Base-by-base conservation (phyloP, 2,888 invertebrate species). In the Frankliniella fusca region DNA sequence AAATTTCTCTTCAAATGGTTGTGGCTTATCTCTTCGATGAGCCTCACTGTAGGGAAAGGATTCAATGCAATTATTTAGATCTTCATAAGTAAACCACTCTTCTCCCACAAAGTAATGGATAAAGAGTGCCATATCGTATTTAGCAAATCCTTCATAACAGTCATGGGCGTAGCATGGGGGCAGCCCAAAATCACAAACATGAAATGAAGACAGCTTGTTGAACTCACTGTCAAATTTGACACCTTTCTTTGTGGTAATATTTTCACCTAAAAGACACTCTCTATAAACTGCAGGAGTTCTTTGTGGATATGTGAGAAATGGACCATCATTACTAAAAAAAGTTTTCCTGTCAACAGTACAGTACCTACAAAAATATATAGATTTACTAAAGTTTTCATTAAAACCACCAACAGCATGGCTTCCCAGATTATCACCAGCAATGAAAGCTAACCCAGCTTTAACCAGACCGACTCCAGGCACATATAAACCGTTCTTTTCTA, bases 381-480 rank as follows among this genome's bases (percentile, higher is more conserved):
- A 76, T 3, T 80, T 82, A 49, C 83, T 82, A 70, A 85, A 85
- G 83, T 83, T 84, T 54, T 85, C 83, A 11, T 83, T 54, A 82
- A 84, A 86, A 12, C 85, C 85, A 18, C 85, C 85, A 38, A 85
- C 81, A 49, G 49, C 27, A 80, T 85, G 84, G 79, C 84, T 85
- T 3, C 85, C 85, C 15, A 85, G 83, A 82, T 85, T 85, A 82
- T 85, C 85, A 11, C 85, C 85, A 10, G 84, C 65, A n/a, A 85
- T 83, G 48, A 84, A 85, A 2, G 85, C 85, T 76, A 85, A 79
- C 38, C 82, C 38, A 5, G 82, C 83, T 50, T 83, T 82, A n/a
- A 82, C 61, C 48, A 80, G 15, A 50, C 83, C 49, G 65, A 79
- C 80, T 3, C 81, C 27, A n/a, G 27, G 12, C 65, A 84, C 38